Base-by-base conservation (phyloP, 2,888 invertebrate species). In the Leptinotarsa rubiginosa region DNA sequence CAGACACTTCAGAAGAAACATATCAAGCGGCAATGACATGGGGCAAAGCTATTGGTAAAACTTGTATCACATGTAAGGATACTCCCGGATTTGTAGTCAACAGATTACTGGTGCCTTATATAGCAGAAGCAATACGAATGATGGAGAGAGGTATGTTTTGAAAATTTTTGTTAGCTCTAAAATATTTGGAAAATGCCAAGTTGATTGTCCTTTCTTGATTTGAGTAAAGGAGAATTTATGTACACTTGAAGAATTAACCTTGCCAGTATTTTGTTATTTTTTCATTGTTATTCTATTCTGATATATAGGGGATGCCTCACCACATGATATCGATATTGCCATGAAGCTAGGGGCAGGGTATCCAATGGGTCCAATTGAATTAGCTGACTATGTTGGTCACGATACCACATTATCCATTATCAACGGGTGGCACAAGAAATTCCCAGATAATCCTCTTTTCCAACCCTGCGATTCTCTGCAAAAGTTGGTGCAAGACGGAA, bases 1-100 rank as follows among this genome's bases (percentile, higher is more conserved):
- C 91, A 0, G 92, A 94, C 72, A 96, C 95, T 0, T 94, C 93
- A 0, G 94, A 95, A 62, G 92, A 91, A 52, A 95, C 96, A 0
- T 95, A 93, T 86, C 86, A 91, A 70, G 86, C 90, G 50, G 90
- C 96, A 88, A 91, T 94, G 90, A 91, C 90, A 65, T 97, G 95
- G 92, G 96, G 96, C 68, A 93, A 95, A 88, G 88, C 92, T 0
- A 90, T 97, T 72, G 96, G 95, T 54, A 97, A 97, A 89, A 92
- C 92, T 16, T 94, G 95, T 80, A 95, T 97, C 80, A 93, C 94
- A 1, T 96, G 96, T 88, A 96, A 96, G 89, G 97, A 97, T 86
- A 96, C 96, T 0, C 96, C 96, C 31, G 97, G 97, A 5, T 97
- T 97, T 87, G 95, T 97, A 76, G 97, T 97, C 49, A 97, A 97